Evolutionary conservation across 2,888 invertebrate species (phyloP).

Genomic region (Erebia ligea): DNA sequence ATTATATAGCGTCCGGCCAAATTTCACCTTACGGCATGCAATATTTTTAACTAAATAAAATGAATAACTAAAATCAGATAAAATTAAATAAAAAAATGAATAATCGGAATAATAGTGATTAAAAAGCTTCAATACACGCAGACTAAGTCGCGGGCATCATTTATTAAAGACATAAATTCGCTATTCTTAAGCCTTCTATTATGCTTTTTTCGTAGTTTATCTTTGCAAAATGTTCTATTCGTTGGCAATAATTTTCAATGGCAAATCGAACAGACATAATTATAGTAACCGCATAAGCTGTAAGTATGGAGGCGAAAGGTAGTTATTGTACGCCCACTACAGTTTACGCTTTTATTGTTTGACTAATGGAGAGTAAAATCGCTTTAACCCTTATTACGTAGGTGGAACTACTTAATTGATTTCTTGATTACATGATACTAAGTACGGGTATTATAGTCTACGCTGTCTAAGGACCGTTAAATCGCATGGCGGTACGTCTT

Average conservation of each 20-base stretch:
- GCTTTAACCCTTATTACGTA: constrained; percentile 16
- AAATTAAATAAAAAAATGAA: no score
- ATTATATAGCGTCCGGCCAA: no score
- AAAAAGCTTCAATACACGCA: no score
- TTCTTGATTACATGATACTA: constrained; percentile 4
- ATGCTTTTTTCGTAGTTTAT: no score
- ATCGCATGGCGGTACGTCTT: not conserved
- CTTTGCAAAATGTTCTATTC: not conserved
- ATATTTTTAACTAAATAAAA: no score
- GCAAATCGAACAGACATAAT: constrained; percentile 42
- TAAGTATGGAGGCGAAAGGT: constrained; percentile 23
- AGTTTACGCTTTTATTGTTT: constrained; percentile 24
- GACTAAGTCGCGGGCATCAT: no score
- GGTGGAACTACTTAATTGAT: constrained; percentile 16
- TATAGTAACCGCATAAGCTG: constrained; percentile 36
- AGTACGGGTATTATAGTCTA: not conserved
- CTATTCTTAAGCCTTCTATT: no score
- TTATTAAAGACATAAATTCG: no score
- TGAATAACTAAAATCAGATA: no score
- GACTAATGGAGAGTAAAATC: constrained; percentile 28
- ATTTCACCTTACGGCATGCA: no score
- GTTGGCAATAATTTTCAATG: not conserved
- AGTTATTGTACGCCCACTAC: constrained; percentile 30
- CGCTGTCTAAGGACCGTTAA: no score
- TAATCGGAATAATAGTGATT: no score